Evolutionary conservation across 2,888 invertebrate genomes (phyloP).

Genomic region (Nymphalis polychloros): DNA sequence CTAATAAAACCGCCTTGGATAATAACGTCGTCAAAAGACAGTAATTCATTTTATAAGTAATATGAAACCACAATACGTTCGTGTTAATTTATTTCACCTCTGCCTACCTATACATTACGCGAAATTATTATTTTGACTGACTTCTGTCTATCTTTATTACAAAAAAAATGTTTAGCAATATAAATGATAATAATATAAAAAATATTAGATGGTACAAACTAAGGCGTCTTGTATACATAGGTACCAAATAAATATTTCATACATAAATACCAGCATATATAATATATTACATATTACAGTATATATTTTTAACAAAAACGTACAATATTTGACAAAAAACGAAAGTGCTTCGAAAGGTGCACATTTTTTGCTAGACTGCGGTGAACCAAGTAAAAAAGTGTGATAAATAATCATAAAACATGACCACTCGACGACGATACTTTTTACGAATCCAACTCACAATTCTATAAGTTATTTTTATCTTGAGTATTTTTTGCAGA

Average conservation of each 20-base stretch:
- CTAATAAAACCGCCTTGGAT: slow-evolving; percentile 38
- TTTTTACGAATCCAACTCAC: slow-evolving; percentile 21
- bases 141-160: no score
- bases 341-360: slow-evolving; percentile 24
- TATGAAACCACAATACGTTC: slow-evolving; percentile 25
- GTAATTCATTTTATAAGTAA: slow-evolving; percentile 36
- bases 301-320: slow-evolving; percentile 8
- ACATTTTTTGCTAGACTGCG: slow-evolving; percentile 19
- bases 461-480: slow-evolving; percentile 16
- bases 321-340: slow-evolving; percentile 18
- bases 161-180: no score
- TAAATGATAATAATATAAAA: not conserved
- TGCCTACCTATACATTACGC: slow-evolving; percentile 10
- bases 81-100: slow-evolving; percentile 23
- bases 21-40: slow-evolving; percentile 34
- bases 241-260: not conserved
- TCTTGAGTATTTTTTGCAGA: slow-evolving; percentile 33
- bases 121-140: slow-evolving; percentile 9
- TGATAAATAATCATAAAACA: slow-evolving; percentile 23
- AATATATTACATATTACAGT: not conserved
- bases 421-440: slow-evolving; percentile 13
- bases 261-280: no score
- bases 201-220: not conserved
- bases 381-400: slow-evolving; percentile 26
- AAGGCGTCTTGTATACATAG: no score